Percentiles rank a stretch among this genome's conserved stretches.
Evolutionary conservation across 2,888 invertebrate genomes (phyloP).

Genomic region (Agriotes lineatus): DNA sequence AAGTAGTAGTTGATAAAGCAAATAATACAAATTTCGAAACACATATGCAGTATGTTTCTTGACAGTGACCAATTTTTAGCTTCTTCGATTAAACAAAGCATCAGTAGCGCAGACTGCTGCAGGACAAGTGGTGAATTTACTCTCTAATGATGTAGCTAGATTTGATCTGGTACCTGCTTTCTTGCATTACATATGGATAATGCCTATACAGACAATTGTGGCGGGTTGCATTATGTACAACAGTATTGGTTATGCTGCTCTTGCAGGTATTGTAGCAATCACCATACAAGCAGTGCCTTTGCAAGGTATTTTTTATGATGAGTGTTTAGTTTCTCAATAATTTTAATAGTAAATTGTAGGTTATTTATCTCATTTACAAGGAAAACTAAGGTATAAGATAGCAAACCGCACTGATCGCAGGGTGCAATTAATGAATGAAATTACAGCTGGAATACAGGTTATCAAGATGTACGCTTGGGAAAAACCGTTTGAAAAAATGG

Average conservation of each 20-base stretch:
- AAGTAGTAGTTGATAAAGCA: no score
- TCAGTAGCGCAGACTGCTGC: conserved; percentile 86
- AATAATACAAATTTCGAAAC: no score
- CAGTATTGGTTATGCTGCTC: conserved; percentile 69
- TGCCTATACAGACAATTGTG: conserved; percentile 79
- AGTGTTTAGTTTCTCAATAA: no score
- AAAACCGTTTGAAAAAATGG: conserved; percentile 75
- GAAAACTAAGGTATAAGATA: conserved; percentile 66
- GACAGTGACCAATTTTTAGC: conserved; percentile 57
- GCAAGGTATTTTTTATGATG: conserved; percentile 63
- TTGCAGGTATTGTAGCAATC: conserved; percentile 74
- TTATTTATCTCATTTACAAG: conserved; percentile 66
- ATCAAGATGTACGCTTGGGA: conserved; percentile 88
- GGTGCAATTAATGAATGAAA: conserved; percentile 80
- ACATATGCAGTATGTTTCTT: no score
- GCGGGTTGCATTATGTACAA: conserved; percentile 73
- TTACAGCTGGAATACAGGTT: conserved; percentile 79
- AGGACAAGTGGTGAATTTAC: conserved; percentile 85
- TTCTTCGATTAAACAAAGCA: conserved; percentile 74
- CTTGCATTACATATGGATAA: conserved; percentile 84
- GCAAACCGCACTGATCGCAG: conserved; percentile 73
- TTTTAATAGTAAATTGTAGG: conserved; percentile 58
- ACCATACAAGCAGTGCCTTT: conserved; percentile 68
- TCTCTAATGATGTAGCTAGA: conserved; percentile 88
- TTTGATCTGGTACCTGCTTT: conserved; percentile 80